These are phyloP conservation scores for Chrysomallon squamiferum DNA, from an alignment of 1,140 invertebrate genomes.

Conservation along the genomic window DNA sequence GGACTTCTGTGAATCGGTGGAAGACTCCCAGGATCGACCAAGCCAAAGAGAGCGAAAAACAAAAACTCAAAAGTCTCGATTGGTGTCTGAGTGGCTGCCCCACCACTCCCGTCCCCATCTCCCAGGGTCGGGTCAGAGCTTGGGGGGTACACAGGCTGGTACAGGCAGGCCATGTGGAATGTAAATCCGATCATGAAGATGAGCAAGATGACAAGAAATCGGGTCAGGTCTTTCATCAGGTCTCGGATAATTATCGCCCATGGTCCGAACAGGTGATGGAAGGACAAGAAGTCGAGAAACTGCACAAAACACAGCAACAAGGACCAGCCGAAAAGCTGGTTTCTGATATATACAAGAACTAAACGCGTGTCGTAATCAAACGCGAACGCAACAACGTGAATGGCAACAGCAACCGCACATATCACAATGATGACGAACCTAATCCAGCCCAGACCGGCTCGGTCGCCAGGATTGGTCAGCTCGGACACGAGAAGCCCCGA, in stretches of 20 bases:
- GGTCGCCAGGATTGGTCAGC: conserved; percentile 82
- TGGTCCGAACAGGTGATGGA: conserved; percentile 98
- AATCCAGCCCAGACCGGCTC: conserved; percentile 60
- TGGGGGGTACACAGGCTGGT: conserved; percentile 79
- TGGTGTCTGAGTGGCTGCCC: conserved; percentile 24
- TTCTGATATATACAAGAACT: conserved; percentile 84
- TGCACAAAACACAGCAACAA: conserved; percentile 95
- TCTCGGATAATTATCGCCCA: conserved; percentile 81
- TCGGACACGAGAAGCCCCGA: conserved; percentile 95
- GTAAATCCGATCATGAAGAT: conserved; percentile 99
- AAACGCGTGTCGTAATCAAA: conserved; percentile 70
- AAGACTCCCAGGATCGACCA: conserved; percentile 82
- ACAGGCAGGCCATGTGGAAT: conserved; percentile 94
- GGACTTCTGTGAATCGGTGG: conserved; percentile 68
- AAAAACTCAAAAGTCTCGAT: conserved; percentile 93
- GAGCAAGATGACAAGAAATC: conserved; percentile 94
- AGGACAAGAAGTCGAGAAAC: conserved; percentile 88
- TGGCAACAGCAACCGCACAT: conserved; percentile 87
- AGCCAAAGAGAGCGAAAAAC: conserved; percentile 97
- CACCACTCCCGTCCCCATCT: conserved; percentile 39
- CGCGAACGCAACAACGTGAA: conserved; percentile 80
- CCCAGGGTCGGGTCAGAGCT: conserved; percentile 28
- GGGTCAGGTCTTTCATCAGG: conserved; percentile 77
- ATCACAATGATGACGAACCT: conserved; percentile 87
- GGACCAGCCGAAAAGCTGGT: conserved; percentile 94